These are phyloP conservation scores for Eupithecia exiguata DNA, from an alignment of 2,888 invertebrate genomes.

Conservation along the genomic window DNA sequence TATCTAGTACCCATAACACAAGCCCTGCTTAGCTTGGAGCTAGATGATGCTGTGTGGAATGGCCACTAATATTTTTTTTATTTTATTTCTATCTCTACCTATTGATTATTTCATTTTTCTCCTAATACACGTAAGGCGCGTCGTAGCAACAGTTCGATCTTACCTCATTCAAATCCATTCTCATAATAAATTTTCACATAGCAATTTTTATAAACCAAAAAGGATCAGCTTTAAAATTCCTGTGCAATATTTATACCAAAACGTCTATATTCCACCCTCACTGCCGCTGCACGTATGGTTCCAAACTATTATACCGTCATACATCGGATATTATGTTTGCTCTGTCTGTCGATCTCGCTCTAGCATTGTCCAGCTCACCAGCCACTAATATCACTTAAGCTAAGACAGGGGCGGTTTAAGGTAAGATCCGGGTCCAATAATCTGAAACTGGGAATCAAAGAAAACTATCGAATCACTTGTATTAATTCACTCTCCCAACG, in stretches of 20 bases:
- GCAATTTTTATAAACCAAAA: slow-evolving; percentile 22
- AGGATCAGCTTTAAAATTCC: slow-evolving; percentile 17
- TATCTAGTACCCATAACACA: no score
- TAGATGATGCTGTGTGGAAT: no score
- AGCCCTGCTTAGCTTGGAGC: no score
- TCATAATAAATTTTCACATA: neutral
- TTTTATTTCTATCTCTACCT: no score
- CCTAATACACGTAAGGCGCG: no score
- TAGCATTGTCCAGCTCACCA: slow-evolving; percentile 53
- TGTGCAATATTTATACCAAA: slow-evolving; percentile 23
- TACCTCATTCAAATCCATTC: no score
- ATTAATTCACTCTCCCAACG: neutral
- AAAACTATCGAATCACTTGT: neutral
- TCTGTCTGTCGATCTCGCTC: slow-evolving; percentile 46
- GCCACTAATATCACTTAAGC: slow-evolving; percentile 60
- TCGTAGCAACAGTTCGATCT: neutral
- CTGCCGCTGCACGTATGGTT: slow-evolving; percentile 12
- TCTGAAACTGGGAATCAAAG: neutral
- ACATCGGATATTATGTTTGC: slow-evolving; percentile 69
- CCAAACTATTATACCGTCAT: slow-evolving; percentile 53
- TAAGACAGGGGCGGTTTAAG: slow-evolving; percentile 35
- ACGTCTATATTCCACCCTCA: slow-evolving; percentile 28
- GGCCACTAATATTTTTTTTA: no score
- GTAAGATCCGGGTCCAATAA: neutral
- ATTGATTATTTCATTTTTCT: no score